Conservation (phyloP, 2,888 invertebrate genomes). For the Acanthosoma haemorrhoidale region DNA sequence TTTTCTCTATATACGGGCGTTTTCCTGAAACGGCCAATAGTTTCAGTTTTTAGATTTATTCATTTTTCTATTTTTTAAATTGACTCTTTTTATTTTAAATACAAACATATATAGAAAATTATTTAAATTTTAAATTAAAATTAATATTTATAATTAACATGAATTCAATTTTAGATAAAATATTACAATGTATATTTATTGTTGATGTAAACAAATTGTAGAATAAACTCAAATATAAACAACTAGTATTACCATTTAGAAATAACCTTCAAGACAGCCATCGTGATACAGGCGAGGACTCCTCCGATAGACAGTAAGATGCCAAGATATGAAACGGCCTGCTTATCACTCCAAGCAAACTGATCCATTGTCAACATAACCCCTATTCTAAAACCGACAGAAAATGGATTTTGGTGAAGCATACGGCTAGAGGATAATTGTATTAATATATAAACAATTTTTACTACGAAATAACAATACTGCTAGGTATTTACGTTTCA, state of each 20-base stretch:
- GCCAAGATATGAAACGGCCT: conserved; percentile 76
- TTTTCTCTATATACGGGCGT: too few relatives aligned
- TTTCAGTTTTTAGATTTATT: too few relatives aligned
- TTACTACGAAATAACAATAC: neutral
- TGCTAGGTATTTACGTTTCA: conserved; percentile 59
- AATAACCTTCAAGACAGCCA: conserved; percentile 64
- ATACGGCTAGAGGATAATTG: neutral
- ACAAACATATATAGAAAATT: too few relatives aligned
- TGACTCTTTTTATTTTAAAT: too few relatives aligned
- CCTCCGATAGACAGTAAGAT: conserved; percentile 75
- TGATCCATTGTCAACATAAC: conserved; percentile 83
- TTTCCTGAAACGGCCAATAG: too few relatives aligned
- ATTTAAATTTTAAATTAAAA: too few relatives aligned
- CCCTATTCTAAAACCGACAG: conserved; percentile 54
- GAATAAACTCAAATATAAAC: too few relatives aligned
- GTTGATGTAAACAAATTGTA: too few relatives aligned
- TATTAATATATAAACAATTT: neutral
- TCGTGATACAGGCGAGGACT: conserved; percentile 67
- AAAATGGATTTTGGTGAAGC: neutral
- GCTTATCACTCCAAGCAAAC: conserved; percentile 74
- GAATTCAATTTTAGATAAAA: too few relatives aligned
- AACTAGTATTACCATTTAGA: conserved; percentile 56
- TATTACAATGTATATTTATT: too few relatives aligned
- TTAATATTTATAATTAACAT: too few relatives aligned
- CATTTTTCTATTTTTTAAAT: too few relatives aligned